phyloP scores from a whole-genome alignment of 2,797 vertebrate species.

The Pangasius macronema region DNA sequence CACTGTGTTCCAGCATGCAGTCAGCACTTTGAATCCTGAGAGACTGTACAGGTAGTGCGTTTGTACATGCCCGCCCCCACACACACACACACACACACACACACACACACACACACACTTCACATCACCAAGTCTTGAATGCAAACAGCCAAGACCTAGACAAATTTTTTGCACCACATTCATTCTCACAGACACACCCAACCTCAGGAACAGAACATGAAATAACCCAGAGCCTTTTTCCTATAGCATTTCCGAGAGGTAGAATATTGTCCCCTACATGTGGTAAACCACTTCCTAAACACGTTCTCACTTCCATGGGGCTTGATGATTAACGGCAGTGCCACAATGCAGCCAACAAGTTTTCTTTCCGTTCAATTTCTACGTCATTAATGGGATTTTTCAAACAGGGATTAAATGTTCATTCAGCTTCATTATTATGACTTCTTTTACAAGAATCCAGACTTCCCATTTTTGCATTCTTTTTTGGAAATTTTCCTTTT shows the following conservation, averaged over 20 bases:
- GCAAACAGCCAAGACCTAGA: constrained; percentile 3
- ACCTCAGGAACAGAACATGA: neutral
- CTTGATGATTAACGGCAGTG: constrained; percentile 57
- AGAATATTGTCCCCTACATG: constrained; percentile 62
- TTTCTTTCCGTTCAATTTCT: constrained; percentile 32
- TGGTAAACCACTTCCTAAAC: constrained; percentile 63
- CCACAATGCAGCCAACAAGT: constrained; percentile 33
- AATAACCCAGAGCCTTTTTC: constrained; percentile 1
- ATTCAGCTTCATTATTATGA: constrained; percentile 9
- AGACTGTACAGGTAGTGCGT: constrained; percentile 69
- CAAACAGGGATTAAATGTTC: neutral
- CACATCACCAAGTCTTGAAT: neutral
- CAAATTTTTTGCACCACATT: neutral
- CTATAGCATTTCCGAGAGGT: constrained; percentile 54
- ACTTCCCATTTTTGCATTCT: neutral
- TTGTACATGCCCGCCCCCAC: neutral
- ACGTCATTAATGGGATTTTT: constrained; percentile 10
- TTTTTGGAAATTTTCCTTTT: neutral
- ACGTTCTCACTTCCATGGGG: constrained; percentile 42
- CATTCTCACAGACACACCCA: constrained; percentile 4
- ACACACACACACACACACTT: neutral
- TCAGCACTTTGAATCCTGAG: constrained; percentile 61
- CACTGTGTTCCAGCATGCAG: constrained; percentile 61
- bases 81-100: neutral
- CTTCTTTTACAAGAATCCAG: neutral